phyloP scores from a whole-genome alignment of 2,797 vertebrate species.

The Zenarchopterus dispar region DNA sequence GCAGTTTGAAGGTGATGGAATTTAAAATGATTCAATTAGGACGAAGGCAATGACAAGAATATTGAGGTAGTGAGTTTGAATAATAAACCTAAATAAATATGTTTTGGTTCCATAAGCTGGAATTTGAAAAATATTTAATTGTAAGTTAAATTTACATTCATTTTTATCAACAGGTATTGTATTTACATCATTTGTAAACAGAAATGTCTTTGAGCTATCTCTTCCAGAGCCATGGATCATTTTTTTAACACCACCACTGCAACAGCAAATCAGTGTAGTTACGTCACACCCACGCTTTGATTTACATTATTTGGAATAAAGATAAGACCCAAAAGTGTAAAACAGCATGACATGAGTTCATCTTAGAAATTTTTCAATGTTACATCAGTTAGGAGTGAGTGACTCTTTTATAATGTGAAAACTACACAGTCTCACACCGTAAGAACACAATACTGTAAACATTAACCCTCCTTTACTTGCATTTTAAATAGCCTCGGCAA shows the following conservation, averaged over 20 bases:
- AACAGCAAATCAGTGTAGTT: conserved; percentile 3
- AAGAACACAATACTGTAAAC: background rate
- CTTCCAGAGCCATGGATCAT: no score
- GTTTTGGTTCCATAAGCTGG: no score
- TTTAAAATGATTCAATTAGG: conserved; percentile 6
- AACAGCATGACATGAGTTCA: background rate
- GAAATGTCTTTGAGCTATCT: no score
- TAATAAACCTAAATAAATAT: background rate
- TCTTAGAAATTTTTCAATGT: conserved; percentile 6
- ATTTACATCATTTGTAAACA: no score
- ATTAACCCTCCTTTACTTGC: conserved; percentile 1
- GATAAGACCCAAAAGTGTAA: conserved; percentile 2
- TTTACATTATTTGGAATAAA: conserved; percentile 16
- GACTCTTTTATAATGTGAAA: conserved; percentile 10
- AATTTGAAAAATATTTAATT: no score
- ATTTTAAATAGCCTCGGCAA: conserved; percentile 6
- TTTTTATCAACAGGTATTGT: no score
- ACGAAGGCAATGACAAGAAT: conserved; percentile 10
- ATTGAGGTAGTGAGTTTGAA: background rate
- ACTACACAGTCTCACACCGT: background rate
- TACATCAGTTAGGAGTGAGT: conserved; percentile 4
- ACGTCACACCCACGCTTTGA: background rate
- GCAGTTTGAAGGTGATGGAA: conserved; percentile 40
- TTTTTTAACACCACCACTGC: background rate
- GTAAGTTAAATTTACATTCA: no score